Evolutionary conservation across 2,113 vertebrate genomes (phyloP).

Genomic region (Mola mola): DNA sequence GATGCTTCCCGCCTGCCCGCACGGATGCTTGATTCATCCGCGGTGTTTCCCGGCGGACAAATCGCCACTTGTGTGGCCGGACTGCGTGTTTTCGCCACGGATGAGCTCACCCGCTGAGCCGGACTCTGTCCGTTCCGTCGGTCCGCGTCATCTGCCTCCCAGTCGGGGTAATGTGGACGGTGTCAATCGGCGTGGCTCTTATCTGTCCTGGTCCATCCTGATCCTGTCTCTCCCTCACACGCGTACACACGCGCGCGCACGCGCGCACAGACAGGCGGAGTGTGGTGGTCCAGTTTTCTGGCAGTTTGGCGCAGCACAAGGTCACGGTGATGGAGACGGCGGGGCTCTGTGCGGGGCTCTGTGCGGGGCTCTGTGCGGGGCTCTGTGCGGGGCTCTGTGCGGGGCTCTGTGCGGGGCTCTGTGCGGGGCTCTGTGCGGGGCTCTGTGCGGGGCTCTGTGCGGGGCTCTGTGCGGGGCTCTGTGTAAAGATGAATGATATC

Average conservation of each 20-base stretch:
- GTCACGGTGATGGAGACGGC: slow-evolving; percentile 51
- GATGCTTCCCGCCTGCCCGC: slow-evolving; percentile 23
- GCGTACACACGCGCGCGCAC: neutral
- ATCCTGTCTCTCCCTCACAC: neutral
- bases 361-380: too few relatives aligned
- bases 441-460: too few relatives aligned
- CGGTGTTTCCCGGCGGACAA: slow-evolving; percentile 36
- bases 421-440: too few relatives aligned
- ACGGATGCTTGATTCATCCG: slow-evolving; percentile 16
- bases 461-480: too few relatives aligned
- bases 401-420: too few relatives aligned
- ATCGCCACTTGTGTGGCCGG: neutral
- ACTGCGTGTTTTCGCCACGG: slow-evolving; percentile 29
- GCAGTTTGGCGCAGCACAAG: slow-evolving; percentile 58
- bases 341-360: too few relatives aligned
- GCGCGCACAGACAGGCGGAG: neutral
- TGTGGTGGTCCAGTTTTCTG: neutral
- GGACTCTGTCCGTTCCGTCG: too few relatives aligned
- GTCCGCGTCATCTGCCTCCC: neutral
- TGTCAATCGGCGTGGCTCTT: too few relatives aligned
- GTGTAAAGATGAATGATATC: too few relatives aligned
- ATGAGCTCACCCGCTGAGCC: too few relatives aligned
- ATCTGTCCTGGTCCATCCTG: neutral
- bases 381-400: neutral
- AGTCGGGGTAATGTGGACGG: too few relatives aligned